Conservation (phyloP, 2,888 invertebrate genomes). For the Drosophila mettleri region DNA sequence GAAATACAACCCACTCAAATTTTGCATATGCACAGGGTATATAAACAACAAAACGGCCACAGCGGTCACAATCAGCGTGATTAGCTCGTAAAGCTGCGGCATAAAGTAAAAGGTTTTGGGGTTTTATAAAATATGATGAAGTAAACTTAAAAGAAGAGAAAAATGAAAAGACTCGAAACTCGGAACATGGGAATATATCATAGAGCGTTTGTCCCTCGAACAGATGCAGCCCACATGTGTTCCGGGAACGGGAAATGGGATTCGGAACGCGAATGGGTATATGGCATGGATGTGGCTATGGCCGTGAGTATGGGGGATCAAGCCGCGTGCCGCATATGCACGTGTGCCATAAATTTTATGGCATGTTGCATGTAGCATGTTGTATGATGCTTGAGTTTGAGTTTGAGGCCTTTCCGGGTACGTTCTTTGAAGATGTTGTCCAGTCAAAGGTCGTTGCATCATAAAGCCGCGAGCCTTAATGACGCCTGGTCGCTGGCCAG, state of each 20-base stretch:
- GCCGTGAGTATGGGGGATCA: slow-evolving; percentile 9
- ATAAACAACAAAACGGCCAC: slow-evolving; percentile 2
- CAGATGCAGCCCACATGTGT: slow-evolving; percentile 73
- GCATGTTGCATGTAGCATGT: slow-evolving; percentile 52
- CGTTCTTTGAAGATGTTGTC: slow-evolving; percentile 50
- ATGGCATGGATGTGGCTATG: slow-evolving; percentile 7
- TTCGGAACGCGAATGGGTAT: slow-evolving; percentile 15
- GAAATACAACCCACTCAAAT: not conserved
- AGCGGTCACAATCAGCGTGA: slow-evolving; percentile 49
- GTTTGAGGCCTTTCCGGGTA: slow-evolving; percentile 60
- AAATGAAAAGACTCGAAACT: slow-evolving; percentile 31
- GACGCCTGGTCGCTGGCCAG: slow-evolving; percentile 37
- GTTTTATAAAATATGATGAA: slow-evolving; percentile 48
- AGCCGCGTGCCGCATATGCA: slow-evolving; percentile 70
- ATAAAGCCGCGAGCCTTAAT: slow-evolving; percentile 74
- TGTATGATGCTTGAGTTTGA: slow-evolving; percentile 19
- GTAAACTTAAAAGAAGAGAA: slow-evolving; percentile 46
- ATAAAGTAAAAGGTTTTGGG: slow-evolving; percentile 65
- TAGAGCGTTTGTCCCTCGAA: slow-evolving; percentile 16
- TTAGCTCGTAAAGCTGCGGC: slow-evolving; percentile 68
- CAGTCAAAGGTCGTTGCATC: slow-evolving; percentile 77
- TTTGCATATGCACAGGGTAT: slow-evolving; percentile 29
- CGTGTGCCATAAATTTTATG: slow-evolving; percentile 46
- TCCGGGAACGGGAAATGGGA: slow-evolving; percentile 60
- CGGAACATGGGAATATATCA: slow-evolving; percentile 22